Conservation (phyloP, 2,797 vertebrate species). For the Characodon lateralis region DNA sequence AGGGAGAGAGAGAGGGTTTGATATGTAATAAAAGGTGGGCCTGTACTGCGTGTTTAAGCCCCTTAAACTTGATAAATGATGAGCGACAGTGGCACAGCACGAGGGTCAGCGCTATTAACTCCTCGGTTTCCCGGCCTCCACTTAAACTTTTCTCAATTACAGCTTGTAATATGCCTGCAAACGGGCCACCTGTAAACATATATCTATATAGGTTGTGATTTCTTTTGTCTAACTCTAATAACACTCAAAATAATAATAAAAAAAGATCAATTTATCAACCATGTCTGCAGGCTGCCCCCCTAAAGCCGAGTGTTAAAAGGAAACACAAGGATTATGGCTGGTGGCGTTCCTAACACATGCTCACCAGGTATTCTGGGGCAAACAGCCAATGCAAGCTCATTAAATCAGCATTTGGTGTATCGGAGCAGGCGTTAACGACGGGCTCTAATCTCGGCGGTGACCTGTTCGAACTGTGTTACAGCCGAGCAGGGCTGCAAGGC, state of each 20-base stretch:
- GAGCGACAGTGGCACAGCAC: slow-evolving; percentile 82
- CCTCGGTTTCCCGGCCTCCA: slow-evolving; percentile 77
- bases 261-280: slow-evolving; percentile 28
- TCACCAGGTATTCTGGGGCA: slow-evolving; percentile 75
- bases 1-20: slow-evolving; percentile 67
- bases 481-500: slow-evolving; percentile 35
- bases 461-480: slow-evolving; percentile 63
- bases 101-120: slow-evolving; percentile 85
- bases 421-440: slow-evolving; percentile 72
- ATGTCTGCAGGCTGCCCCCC: slow-evolving; percentile 29
- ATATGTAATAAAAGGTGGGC: slow-evolving; percentile 80
- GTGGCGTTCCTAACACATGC: slow-evolving; percentile 62
- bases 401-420: slow-evolving; percentile 75
- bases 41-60: slow-evolving; percentile 81
- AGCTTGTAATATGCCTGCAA: slow-evolving; percentile 74
- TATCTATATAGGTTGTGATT: slow-evolving; percentile 49
- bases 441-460: slow-evolving; percentile 72
- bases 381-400: slow-evolving; percentile 75
- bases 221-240: slow-evolving; percentile 40
- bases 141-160: slow-evolving; percentile 84
- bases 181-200: slow-evolving; percentile 45
- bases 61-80: slow-evolving; percentile 85
- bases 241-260: slow-evolving; percentile 10
- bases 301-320: slow-evolving; percentile 53
- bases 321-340: slow-evolving; percentile 58